Conservation (phyloP, 2,113 vertebrate genomes). For the Muntiacus muntjak region DNA sequence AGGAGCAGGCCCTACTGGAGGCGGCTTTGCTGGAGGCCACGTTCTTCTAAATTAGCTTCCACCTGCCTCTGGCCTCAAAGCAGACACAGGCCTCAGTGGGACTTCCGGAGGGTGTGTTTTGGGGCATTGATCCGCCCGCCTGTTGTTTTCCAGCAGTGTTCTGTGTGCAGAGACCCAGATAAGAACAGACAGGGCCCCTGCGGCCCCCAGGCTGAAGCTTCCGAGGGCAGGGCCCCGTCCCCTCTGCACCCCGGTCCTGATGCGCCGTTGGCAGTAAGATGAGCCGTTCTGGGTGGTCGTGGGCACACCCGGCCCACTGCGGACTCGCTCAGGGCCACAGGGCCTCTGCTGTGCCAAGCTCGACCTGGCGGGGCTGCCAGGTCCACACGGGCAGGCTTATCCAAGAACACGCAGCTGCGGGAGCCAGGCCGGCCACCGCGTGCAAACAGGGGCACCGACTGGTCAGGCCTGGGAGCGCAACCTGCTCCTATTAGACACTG, state of each 20-base stretch:
- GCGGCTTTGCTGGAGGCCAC: slow-evolving; percentile 2
- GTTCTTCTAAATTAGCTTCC: neutral
- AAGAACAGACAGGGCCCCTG: neutral
- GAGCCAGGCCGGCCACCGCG: neutral
- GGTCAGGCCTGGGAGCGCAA: neutral
- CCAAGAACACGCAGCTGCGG: neutral
- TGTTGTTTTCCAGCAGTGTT: neutral
- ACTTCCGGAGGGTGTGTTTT: neutral
- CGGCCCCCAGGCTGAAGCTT: neutral
- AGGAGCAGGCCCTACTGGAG: neutral
- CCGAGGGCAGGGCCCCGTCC: neutral
- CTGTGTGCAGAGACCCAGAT: neutral
- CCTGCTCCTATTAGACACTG: neutral
- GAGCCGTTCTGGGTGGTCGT: rapidly evolving
- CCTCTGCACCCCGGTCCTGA: neutral
- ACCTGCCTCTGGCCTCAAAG: neutral
- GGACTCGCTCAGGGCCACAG: neutral
- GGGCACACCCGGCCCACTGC: neutral
- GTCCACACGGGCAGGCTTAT: rapidly evolving
- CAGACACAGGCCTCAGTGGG: neutral
- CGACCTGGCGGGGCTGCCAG: neutral
- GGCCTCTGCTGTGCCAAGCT: neutral
- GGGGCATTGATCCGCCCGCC: neutral
- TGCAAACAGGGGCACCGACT: slow-evolving; percentile 30
- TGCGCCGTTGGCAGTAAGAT: rapidly evolving